Conservation (phyloP, 2,113 vertebrate species). For the Festucalex cinctus region DNA sequence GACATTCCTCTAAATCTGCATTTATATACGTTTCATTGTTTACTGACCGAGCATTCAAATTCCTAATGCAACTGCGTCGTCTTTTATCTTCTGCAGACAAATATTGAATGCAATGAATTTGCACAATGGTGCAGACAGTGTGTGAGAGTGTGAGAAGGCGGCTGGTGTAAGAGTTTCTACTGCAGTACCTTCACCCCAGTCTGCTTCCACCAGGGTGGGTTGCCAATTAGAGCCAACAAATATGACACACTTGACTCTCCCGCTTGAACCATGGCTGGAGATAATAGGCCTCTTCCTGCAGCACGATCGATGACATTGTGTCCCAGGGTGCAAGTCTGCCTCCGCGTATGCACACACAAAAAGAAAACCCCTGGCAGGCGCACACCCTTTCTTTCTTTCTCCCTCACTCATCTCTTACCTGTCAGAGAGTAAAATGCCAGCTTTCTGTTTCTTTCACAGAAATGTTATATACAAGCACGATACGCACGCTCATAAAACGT, state of each 20-base stretch:
- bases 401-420: conserved; percentile 26
- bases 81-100: conserved; percentile 11
- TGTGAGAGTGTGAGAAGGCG: not conserved
- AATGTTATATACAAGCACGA: conserved; percentile 18
- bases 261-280: conserved; percentile 73
- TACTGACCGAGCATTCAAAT: not conserved
- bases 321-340: conserved; percentile 66
- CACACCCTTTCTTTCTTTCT: conserved; percentile 19
- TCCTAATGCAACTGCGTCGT: conserved; percentile 14
- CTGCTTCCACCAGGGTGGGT: conserved; percentile 55
- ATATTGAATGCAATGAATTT: conserved; percentile 12
- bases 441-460: conserved; percentile 42
- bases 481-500: conserved; percentile 1
- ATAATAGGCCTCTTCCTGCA: conserved; percentile 73
- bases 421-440: conserved; percentile 58
- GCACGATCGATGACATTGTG: conserved; percentile 70
- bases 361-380: conserved; percentile 8
- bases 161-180: conserved; percentile 27
- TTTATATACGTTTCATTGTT: conserved; percentile 6
- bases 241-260: conserved; percentile 75
- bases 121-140: conserved; percentile 3
- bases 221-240: conserved; percentile 74
- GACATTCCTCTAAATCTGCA: not conserved
- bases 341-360: conserved; percentile 28
- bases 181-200: conserved; percentile 48